Base-by-base conservation (phyloP, 2,888 invertebrate species). In the Apomyelois bistriatella region DNA sequence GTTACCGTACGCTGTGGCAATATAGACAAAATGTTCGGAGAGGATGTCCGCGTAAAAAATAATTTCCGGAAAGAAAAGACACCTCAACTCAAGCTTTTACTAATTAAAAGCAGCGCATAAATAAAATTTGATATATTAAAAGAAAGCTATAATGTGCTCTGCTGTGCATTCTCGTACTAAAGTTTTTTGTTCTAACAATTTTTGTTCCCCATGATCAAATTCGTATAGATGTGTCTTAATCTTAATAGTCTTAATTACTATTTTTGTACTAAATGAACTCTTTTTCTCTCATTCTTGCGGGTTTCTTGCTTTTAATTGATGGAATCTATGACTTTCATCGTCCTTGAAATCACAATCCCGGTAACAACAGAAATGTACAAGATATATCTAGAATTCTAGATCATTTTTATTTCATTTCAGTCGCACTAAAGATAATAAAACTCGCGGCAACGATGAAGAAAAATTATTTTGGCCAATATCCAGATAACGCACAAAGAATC, bases 31-130 rank as follows among this genome's bases (percentile, higher is more conserved):
- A 30, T 30, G 43, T 35, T 48, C 1, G 43, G 53, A 56, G 52
- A 46, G 54, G 58, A 58, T 54, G 30, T 41, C 41, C 41, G 41
- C 9, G 7, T 30, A 28, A 30, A 16, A 4, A 43, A 13, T 28
- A 41, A 41, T 41, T 41, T 41, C 41, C 41, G 41, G 10, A 32
- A 12, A 13, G 3, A 9, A 9, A 16, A 3, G 40, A 40, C 40
- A 8, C 10, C 10, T 37, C 40, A 16, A 15, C 10, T 15, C 9
- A 40, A 40, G 15, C 15, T 9, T 15, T 9, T 3, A 17, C 3
- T 10, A 41, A 41, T 32, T 3, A n/a, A n/a, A n/a, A n/a, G n/a
- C n/a, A n/a, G n/a, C n/a, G n/a, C n/a, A n/a, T n/a, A n/a, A n/a
- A n/a, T n/a, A n/a, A n/a, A n/a, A n/a, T n/a, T n/a, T n/a, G n/a